Evolutionary conservation across 2,888 invertebrate genomes (phyloP).

Genomic region (Xanthia togata): DNA sequence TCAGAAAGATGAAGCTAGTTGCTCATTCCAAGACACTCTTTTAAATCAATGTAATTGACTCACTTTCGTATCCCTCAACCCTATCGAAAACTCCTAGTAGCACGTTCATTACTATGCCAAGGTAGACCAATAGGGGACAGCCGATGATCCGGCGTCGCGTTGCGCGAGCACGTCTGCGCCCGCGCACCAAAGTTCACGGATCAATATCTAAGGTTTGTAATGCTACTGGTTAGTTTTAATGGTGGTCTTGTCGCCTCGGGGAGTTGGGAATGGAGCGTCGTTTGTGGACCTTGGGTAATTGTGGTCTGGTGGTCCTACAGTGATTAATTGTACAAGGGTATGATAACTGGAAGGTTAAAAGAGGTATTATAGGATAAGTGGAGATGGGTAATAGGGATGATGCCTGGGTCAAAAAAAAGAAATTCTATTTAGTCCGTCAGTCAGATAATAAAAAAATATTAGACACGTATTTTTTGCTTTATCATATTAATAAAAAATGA

Average conservation of each 20-base stretch:
- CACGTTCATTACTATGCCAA: constrained; percentile 51
- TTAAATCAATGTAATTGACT: background rate
- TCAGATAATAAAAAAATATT: no score
- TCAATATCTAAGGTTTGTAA: constrained; percentile 58
- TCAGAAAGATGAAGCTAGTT: no score
- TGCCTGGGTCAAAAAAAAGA: no score
- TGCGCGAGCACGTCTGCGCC: constrained; percentile 67
- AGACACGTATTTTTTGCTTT: no score
- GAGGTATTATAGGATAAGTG: background rate
- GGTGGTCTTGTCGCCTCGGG: constrained; percentile 50
- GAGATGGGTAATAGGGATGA: background rate
- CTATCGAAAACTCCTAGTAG: constrained; percentile 32
- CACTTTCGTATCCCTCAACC: constrained; percentile 15
- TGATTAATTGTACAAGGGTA: constrained; percentile 16
- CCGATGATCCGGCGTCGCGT: constrained; percentile 60
- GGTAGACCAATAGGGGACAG: constrained; percentile 48
- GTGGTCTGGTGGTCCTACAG: background rate
- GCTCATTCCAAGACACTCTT: background rate
- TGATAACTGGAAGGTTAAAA: background rate
- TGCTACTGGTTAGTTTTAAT: constrained; percentile 54
- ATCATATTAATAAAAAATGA: no score
- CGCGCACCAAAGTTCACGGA: constrained; percentile 56
- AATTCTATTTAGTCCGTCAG: no score
- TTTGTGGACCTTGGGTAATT: constrained; percentile 28
- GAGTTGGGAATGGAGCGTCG: constrained; percentile 14